These are phyloP conservation scores for Drosophila nigromelanica DNA, from an alignment of 1,140 invertebrate genomes.

Conservation along the genomic window DNA sequence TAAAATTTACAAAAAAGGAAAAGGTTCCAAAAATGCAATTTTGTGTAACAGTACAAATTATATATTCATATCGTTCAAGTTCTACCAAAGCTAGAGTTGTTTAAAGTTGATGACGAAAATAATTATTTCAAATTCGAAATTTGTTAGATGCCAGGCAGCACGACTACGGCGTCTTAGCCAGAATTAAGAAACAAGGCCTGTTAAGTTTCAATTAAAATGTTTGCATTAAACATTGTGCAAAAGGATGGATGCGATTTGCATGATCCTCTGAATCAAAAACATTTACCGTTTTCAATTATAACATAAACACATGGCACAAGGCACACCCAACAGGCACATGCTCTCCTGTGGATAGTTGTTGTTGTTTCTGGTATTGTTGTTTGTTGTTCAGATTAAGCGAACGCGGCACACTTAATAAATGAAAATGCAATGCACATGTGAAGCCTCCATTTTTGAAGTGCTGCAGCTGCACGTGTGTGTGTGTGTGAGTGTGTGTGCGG, in stretches of 20 bases:
- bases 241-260: slow-evolving; percentile 42
- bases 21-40: background rate
- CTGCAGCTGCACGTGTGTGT: slow-evolving; percentile 22
- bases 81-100: too few relatives aligned
- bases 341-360: background rate
- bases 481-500: slow-evolving; percentile 21
- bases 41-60: too few relatives aligned
- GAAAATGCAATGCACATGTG: slow-evolving; percentile 64
- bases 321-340: slow-evolving; percentile 14
- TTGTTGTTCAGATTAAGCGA: slow-evolving; percentile 67
- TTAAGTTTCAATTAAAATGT: slow-evolving; percentile 67
- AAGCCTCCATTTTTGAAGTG: slow-evolving; percentile 55
- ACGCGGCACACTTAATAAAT: slow-evolving; percentile 68
- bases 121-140: background rate
- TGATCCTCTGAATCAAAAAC: slow-evolving; percentile 36
- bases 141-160: background rate
- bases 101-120: too few relatives aligned
- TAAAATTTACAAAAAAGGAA: background rate
- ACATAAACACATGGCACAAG: slow-evolving; percentile 56
- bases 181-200: slow-evolving; percentile 5
- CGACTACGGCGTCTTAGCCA: background rate
- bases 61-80: too few relatives aligned
- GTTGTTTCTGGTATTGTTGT: slow-evolving; percentile 1
- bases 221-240: slow-evolving; percentile 37
- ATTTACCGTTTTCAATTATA: slow-evolving; percentile 69